A percentile compares a stretch with the other conserved stretches of the same genome.
These are phyloP conservation scores for Poeciliopsis presidionis DNA, from an alignment of 2,797 vertebrate species.

Conservation along the genomic window DNA sequence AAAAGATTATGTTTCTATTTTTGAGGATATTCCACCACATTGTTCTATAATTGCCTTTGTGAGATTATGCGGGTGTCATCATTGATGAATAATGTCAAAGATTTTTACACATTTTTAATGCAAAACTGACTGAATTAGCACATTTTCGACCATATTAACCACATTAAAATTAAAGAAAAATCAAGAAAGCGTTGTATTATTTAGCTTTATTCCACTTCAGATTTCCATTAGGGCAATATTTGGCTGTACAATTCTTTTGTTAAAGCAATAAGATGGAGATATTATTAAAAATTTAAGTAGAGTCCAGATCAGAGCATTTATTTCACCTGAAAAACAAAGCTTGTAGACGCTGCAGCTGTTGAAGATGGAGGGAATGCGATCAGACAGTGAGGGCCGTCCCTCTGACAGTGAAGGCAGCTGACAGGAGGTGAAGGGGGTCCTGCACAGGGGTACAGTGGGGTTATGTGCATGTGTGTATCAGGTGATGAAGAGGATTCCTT, in stretches of 20 bases:
- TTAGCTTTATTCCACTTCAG: not conserved
- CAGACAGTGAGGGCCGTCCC: constrained; percentile 6
- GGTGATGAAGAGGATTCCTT: not conserved
- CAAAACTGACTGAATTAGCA: too few relatives aligned
- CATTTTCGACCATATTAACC: too few relatives aligned
- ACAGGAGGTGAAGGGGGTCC: constrained; percentile 17
- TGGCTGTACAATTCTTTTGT: not conserved
- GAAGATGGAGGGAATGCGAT: not conserved
- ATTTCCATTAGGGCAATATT: not conserved
- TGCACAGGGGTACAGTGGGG: not conserved
- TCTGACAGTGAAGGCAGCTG: constrained; percentile 12
- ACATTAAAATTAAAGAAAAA: too few relatives aligned
- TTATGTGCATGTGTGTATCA: not conserved
- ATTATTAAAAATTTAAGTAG: not conserved
- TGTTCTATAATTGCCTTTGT: too few relatives aligned
- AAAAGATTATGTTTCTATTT: too few relatives aligned
- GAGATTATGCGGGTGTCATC: too few relatives aligned
- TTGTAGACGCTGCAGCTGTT: not conserved
- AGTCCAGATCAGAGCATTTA: not conserved
- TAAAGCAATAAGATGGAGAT: not conserved
- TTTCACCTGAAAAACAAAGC: not conserved
- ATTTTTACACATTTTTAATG: too few relatives aligned
- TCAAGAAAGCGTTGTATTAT: too few relatives aligned
- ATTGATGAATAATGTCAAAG: too few relatives aligned
- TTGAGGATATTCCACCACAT: too few relatives aligned